Base-by-base conservation (phyloP, 1,140 invertebrate species). In the Ctenoplectra terminalis region DNA sequence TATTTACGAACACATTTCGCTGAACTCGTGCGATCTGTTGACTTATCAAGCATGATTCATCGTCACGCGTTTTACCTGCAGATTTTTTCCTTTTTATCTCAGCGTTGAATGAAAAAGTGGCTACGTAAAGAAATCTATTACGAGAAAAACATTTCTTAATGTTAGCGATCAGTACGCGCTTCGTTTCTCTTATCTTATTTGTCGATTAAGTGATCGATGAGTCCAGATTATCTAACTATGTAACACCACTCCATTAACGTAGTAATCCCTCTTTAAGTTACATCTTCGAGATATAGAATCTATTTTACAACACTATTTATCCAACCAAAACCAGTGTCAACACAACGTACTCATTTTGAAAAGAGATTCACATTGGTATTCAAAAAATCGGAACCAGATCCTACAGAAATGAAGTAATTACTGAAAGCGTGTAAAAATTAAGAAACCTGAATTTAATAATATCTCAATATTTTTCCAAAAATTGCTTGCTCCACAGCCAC, bases 31-130 rank as follows among this genome's bases (percentile, higher is more conserved):
- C n/a, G 23, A 17, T 15, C 29, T 1, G 15, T 3, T 20, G 58
- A 63, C 2, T 48, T 20, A 26, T 20, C 43, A 9, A 17, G 13
- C 23, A 63, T 63, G 72, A 74, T 74, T 74, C 71, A 61, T 73
- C 71, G n/a, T 48, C 46, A n/a, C 29, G 23, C 43, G 17, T 31
- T 63, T 29, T 20, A 43, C 40, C 15, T 13, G 23, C 1, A 9
- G 34, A 63, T 17, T 7, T 40, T 17, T 23, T 37, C n/a, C 5
- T 4, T n/a, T 34, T 40, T 63, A n/a, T n/a, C 60, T 63, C 20
- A 23, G 0, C 13, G 17, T 7, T 3, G 1, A 11, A 5, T 60
- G 4, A 61, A 61, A 15, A 7, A 15, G 11, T 7, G 23, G 40
- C 13, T 40, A n/a, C n/a, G 34, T 37, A n/a, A n/a, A n/a, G 60